These are phyloP conservation scores for Eurosta solidaginis DNA, from an alignment of 1,140 invertebrate species.

Conservation along the genomic window DNA sequence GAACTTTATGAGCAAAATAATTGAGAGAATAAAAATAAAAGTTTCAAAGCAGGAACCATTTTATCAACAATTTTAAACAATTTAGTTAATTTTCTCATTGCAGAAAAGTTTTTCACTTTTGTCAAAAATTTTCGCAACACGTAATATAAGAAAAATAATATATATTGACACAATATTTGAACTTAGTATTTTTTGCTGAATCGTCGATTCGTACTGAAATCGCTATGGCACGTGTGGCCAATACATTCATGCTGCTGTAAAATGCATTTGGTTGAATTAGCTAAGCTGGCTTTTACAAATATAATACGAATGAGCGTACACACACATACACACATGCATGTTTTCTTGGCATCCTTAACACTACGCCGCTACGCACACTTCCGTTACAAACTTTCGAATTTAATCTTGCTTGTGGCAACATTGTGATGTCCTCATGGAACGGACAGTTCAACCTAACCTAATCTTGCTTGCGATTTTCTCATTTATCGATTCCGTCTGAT, in stretches of 20 bases:
- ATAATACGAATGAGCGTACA: too few relatives aligned
- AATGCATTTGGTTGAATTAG: not conserved
- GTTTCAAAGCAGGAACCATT: too few relatives aligned
- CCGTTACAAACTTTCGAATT: not conserved
- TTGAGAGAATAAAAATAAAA: too few relatives aligned
- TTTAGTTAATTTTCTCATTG: too few relatives aligned
- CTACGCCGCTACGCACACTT: not conserved
- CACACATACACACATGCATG: not conserved
- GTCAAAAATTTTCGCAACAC: too few relatives aligned
- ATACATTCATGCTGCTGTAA: not conserved
- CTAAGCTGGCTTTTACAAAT: not conserved
- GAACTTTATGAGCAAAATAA: too few relatives aligned
- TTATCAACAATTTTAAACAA: too few relatives aligned
- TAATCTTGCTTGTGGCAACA: too few relatives aligned
- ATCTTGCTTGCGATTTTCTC: constrained; percentile 16
- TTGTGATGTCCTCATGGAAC: too few relatives aligned
- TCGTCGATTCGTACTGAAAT: not conserved
- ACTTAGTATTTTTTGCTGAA: too few relatives aligned
- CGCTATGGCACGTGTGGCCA: not conserved
- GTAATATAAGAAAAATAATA: not conserved
- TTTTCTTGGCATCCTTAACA: not conserved
- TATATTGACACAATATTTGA: not conserved
- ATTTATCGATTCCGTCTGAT: not conserved
- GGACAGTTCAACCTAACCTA: too few relatives aligned
- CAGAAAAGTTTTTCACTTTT: too few relatives aligned